phyloP scores from a whole-genome alignment of 2,888 invertebrate genomes.

The Cheilosia soror region DNA sequence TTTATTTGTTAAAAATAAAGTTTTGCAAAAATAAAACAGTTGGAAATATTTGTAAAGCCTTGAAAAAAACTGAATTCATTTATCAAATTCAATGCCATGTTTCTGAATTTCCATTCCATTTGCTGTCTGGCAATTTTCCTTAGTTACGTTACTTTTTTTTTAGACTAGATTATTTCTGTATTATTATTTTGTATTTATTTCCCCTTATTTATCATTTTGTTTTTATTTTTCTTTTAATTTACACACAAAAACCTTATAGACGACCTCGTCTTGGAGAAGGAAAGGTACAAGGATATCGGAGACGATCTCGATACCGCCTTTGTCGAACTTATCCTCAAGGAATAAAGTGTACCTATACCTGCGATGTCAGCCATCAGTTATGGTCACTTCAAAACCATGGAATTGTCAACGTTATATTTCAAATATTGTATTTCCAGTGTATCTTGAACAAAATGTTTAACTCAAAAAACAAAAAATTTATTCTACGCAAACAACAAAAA shows the following conservation, averaged over 20 bases:
- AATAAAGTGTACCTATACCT: constrained; percentile 83
- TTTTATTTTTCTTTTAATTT: constrained; percentile 66
- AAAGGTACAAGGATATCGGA: constrained; percentile 99
- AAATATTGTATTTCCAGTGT: constrained; percentile 50
- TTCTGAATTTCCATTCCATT: background rate
- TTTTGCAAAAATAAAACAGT: too few species aligned
- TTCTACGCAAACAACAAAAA: constrained; percentile 66
- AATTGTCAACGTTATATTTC: constrained; percentile 30
- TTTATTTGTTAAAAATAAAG: too few species aligned
- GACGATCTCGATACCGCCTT: constrained; percentile 99
- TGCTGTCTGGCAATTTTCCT: constrained; percentile 66
- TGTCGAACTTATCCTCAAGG: constrained; percentile 94
- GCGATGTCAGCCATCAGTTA: constrained; percentile 33
- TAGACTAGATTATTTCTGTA: constrained; percentile 53
- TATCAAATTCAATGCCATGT: background rate
- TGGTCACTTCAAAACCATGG: constrained; percentile 59
- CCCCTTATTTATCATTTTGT: constrained; percentile 72
- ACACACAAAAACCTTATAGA: constrained; percentile 85
- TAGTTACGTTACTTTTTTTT: constrained; percentile 71
- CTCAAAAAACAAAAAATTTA: constrained; percentile 60
- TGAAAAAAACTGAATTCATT: too few species aligned
- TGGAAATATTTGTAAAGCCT: background rate
- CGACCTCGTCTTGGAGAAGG: constrained; percentile 98
- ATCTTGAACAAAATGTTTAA: constrained; percentile 71
- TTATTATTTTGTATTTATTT: constrained; percentile 73